Percentiles rank a stretch among this genome's conserved stretches.
phyloP scores from a whole-genome alignment of 2,113 vertebrate species.

The Argyrosomus japonicus region DNA sequence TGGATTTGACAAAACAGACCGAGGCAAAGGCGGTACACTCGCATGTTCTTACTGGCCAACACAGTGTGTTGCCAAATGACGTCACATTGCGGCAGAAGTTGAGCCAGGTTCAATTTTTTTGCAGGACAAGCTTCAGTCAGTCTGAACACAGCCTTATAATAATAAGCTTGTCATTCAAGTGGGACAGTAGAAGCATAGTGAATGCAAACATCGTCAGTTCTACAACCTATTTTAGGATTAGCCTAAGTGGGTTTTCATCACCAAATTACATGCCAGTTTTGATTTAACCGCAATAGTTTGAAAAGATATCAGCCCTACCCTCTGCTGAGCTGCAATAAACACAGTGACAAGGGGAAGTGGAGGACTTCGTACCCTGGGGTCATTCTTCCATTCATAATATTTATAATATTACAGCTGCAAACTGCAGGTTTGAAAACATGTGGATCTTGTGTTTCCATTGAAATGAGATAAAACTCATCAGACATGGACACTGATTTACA shows the following conservation, averaged over 20 bases:
- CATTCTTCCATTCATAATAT: background rate
- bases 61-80: background rate
- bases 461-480: background rate
- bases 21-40: too few species aligned
- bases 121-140: background rate
- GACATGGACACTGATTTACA: background rate
- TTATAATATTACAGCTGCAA: background rate
- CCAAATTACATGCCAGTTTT: background rate
- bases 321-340: background rate
- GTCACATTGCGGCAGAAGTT: background rate
- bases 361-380: background rate
- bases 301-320: background rate
- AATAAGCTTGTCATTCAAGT: too few species aligned
- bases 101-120: background rate
- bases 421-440: background rate
- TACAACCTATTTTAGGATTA: background rate
- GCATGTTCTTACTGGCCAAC: too few species aligned
- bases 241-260: background rate
- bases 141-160: background rate
- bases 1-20: background rate
- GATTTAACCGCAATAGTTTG: background rate
- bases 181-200: background rate
- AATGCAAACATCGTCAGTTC: background rate
- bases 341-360: background rate
- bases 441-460: background rate